These are phyloP conservation scores for Paracanthobrama guichenoti DNA, from an alignment of 2,113 vertebrate genomes.

Conservation along the genomic window DNA sequence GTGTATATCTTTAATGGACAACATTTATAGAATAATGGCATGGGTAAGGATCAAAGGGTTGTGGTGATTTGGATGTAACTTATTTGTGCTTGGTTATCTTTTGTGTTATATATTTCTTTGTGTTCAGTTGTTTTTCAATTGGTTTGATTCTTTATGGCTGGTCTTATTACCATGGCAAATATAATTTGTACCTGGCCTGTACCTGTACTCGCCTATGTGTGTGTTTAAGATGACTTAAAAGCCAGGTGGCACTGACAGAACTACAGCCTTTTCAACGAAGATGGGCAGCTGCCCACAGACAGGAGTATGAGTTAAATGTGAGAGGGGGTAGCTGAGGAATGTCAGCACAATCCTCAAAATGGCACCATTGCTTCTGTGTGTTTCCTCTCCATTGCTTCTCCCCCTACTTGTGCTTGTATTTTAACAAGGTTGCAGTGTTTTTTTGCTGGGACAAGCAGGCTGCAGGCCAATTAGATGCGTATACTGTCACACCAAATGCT, in stretches of 20 bases:
- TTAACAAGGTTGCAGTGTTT: not conserved
- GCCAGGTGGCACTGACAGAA: not conserved
- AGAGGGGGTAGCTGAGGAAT: not conserved
- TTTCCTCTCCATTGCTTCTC: not conserved
- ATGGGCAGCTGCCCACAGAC: not conserved
- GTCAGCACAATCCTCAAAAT: not conserved
- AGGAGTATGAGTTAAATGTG: not conserved
- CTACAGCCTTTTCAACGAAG: conserved; percentile 5
- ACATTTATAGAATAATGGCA: too few species aligned
- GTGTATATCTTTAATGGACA: too few species aligned
- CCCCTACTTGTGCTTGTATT: not conserved
- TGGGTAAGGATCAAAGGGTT: too few species aligned
- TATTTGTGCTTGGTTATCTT: not conserved
- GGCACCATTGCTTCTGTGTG: not conserved
- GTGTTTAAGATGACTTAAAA: not conserved
- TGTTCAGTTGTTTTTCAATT: not conserved
- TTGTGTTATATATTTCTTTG: not conserved
- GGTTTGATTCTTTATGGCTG: too few species aligned
- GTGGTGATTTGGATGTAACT: too few species aligned
- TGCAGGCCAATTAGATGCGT: not conserved
- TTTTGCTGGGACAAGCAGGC: not conserved
- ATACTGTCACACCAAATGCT: not conserved
- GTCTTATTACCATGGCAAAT: not conserved
- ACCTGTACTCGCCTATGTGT: not conserved
- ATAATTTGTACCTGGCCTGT: too few species aligned